Conservation (phyloP, 2,888 invertebrate species). For the Hesperia comma region DNA sequence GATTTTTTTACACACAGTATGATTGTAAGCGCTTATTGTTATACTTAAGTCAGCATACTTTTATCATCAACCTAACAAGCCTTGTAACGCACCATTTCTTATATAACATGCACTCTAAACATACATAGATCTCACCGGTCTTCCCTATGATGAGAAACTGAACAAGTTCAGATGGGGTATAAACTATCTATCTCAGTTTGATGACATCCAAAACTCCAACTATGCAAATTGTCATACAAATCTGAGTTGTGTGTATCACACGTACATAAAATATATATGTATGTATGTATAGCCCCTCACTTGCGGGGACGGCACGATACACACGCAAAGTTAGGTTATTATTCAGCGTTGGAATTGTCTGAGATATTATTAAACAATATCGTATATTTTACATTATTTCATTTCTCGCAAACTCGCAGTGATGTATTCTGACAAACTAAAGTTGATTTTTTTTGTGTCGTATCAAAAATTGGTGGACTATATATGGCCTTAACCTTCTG, state of each 20-base stretch:
- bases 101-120: slow-evolving; percentile 73
- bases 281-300: neutral
- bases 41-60: too few species aligned
- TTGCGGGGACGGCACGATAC: slow-evolving; percentile 3
- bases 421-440: neutral
- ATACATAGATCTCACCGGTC: slow-evolving; percentile 68
- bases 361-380: neutral
- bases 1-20: too few species aligned
- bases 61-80: too few species aligned
- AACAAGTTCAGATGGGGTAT: slow-evolving; percentile 63
- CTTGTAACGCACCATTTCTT: too few species aligned
- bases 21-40: too few species aligned
- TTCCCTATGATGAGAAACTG: slow-evolving; percentile 62
- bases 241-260: slow-evolving; percentile 49
- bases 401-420: neutral
- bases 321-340: slow-evolving; percentile 18
- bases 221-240: slow-evolving; percentile 70
- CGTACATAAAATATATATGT: too few species aligned
- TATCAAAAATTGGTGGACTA: too few species aligned
- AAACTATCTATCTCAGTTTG: slow-evolving; percentile 53
- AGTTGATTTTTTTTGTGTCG: too few species aligned
- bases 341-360: slow-evolving; percentile 7
- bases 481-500: too few species aligned
- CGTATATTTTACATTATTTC: neutral
- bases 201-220: slow-evolving; percentile 50